These are phyloP conservation scores for Anoplophora glabripennis DNA, from an alignment of 1,140 invertebrate genomes.

Conservation along the genomic window DNA sequence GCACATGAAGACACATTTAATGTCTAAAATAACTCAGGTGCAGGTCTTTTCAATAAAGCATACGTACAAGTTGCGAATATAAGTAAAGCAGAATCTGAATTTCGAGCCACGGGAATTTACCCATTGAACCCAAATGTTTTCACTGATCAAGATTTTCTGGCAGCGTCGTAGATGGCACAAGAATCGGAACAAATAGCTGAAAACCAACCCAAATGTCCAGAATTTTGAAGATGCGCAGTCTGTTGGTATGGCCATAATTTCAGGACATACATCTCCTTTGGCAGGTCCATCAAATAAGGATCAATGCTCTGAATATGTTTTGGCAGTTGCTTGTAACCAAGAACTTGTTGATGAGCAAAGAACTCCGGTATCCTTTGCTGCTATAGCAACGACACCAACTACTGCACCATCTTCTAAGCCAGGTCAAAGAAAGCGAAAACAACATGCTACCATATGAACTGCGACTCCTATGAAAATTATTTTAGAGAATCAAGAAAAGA, in stretches of 20 bases:
- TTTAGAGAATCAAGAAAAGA: constrained; percentile 37
- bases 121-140: constrained; percentile 25
- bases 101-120: constrained; percentile 28
- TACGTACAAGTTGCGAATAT: constrained; percentile 41
- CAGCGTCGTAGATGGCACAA: constrained; percentile 7
- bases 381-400: constrained; percentile 11
- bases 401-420: constrained; percentile 15
- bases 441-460: constrained; percentile 37
- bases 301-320: no score
- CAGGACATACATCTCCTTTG: constrained; percentile 10
- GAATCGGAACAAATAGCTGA: constrained; percentile 5
- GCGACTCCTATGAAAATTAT: constrained; percentile 34
- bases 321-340: no score
- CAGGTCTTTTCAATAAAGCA: constrained; percentile 46
- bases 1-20: constrained; percentile 15
- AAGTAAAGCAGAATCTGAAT: constrained; percentile 26
- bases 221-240: neutral
- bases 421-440: constrained; percentile 26
- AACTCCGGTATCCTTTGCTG: constrained; percentile 1
- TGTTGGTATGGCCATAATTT: constrained; percentile 9
- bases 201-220: constrained; percentile 9
- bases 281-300: constrained; percentile 4
- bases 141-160: constrained; percentile 12
- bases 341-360: constrained; percentile 10
- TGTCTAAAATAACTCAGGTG: constrained; percentile 26